Percentiles rank a stretch among this genome's conserved stretches.
Evolutionary conservation across 1,140 invertebrate species (phyloP).

Genomic region (Phthorimaea operculella): DNA sequence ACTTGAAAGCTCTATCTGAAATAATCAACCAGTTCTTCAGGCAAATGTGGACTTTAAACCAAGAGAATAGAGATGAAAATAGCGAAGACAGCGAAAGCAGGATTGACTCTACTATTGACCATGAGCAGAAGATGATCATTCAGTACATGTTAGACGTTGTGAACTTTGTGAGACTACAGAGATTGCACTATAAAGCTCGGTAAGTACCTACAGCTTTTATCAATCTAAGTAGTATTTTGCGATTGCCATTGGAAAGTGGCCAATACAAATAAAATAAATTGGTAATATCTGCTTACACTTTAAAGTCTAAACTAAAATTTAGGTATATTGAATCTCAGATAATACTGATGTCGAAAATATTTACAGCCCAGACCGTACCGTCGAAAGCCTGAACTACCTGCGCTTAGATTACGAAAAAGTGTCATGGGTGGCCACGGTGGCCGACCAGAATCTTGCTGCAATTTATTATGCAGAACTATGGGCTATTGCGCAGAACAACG

Average conservation of each 20-base stretch:
- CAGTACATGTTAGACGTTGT: slow-evolving; percentile 45
- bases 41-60: slow-evolving; percentile 38
- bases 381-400: slow-evolving; percentile 33
- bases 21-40: slow-evolving; percentile 50
- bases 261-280: no score
- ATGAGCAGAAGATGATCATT: slow-evolving; percentile 43
- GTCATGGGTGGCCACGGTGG: slow-evolving; percentile 46
- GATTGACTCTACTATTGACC: slow-evolving; percentile 18
- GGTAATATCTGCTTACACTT: no score
- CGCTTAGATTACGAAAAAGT: slow-evolving; percentile 48
- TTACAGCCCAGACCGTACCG: slow-evolving; percentile 13
- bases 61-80: slow-evolving; percentile 25
- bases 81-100: slow-evolving; percentile 18
- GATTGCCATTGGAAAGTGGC: no score
- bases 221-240: no score
- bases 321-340: no score
- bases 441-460: slow-evolving; percentile 42
- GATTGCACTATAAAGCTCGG: slow-evolving; percentile 31
- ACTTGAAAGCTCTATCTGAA: slow-evolving; percentile 26
- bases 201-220: slow-evolving; percentile 23
- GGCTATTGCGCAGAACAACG: slow-evolving; percentile 33
- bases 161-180: slow-evolving; percentile 47
- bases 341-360: no score
- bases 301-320: no score
- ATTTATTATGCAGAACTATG: slow-evolving; percentile 60